Percentiles rank a stretch among this genome's conserved stretches.
Evolutionary conservation across 2,888 invertebrate genomes (phyloP).

Genomic region (Brenthis hecate): DNA sequence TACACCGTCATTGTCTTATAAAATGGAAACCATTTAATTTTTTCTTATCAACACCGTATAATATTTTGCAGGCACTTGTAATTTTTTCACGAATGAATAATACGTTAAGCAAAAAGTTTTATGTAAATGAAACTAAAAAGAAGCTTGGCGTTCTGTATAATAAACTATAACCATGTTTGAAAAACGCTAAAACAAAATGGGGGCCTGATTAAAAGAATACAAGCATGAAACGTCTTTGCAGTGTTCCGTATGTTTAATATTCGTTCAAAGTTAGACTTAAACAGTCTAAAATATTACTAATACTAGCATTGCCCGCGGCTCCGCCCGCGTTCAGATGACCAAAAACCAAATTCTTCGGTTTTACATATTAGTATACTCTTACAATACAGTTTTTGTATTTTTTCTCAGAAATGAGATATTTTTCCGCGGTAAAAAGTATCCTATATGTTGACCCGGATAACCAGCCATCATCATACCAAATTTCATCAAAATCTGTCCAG

Average conservation of each 20-base stretch:
- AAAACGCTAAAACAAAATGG: conserved; percentile 51
- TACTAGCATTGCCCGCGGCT: too few species aligned
- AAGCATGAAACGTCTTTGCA: conserved; percentile 1
- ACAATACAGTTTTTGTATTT: too few species aligned
- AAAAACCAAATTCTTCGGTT: too few species aligned
- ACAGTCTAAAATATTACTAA: too few species aligned
- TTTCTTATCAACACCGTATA: conserved; percentile 8
- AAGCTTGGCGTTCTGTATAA: conserved; percentile 48
- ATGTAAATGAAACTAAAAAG: conserved; percentile 62
- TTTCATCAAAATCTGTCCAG: too few species aligned
- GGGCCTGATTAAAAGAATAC: conserved; percentile 43
- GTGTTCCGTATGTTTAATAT: conserved; percentile 30
- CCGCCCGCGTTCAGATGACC: too few species aligned
- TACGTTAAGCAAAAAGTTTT: conserved; percentile 43
- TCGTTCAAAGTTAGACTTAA: too few species aligned
- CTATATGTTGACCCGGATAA: too few species aligned
- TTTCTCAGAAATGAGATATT: too few species aligned
- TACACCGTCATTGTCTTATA: conserved; percentile 11
- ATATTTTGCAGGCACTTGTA: conserved; percentile 12
- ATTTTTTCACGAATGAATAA: conserved; percentile 17
- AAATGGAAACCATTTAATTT: conserved; percentile 7
- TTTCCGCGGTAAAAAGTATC: too few species aligned
- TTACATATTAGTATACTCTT: too few species aligned
- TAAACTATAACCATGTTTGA: conserved; percentile 47
- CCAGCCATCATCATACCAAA: too few species aligned